These are phyloP conservation scores for Orius insidiosus DNA, from an alignment of 1,140 invertebrate genomes.

Conservation along the genomic window DNA sequence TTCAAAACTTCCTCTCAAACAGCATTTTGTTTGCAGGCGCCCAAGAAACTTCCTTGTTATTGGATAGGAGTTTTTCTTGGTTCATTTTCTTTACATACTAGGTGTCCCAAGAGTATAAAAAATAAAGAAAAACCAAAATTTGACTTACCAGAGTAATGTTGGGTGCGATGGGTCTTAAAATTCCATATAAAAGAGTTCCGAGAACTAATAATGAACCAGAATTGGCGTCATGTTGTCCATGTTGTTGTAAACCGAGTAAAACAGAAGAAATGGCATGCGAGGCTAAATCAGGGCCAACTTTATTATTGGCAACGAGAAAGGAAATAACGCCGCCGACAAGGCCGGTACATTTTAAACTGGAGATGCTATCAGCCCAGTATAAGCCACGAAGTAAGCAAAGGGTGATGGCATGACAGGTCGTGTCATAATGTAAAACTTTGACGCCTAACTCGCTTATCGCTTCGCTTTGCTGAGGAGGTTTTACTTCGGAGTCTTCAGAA, in stretches of 20 bases:
- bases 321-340: conserved; percentile 49
- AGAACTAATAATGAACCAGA: conserved; percentile 30
- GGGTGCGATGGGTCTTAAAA: conserved; percentile 54
- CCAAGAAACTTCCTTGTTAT: too few species aligned
- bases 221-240: conserved; percentile 73
- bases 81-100: too few species aligned
- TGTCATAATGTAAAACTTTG: conserved; percentile 40
- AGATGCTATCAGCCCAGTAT: conserved; percentile 67
- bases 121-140: not conserved
- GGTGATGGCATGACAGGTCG: conserved; percentile 44
- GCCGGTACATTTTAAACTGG: conserved; percentile 54
- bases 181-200: conserved; percentile 62
- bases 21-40: too few species aligned
- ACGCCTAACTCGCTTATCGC: conserved; percentile 55
- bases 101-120: too few species aligned
- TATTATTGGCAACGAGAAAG: conserved; percentile 36
- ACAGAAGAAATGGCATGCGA: conserved; percentile 51
- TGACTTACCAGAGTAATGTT: conserved; percentile 33
- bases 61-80: too few species aligned
- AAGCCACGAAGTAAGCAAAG: conserved; percentile 50
- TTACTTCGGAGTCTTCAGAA: conserved; percentile 42
- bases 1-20: too few species aligned
- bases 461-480: conserved; percentile 34
- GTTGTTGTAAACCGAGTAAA: conserved; percentile 53
- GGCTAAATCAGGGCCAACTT: conserved; percentile 42